phyloP scores from a whole-genome alignment of 2,888 invertebrate species.

The Labia minor region DNA sequence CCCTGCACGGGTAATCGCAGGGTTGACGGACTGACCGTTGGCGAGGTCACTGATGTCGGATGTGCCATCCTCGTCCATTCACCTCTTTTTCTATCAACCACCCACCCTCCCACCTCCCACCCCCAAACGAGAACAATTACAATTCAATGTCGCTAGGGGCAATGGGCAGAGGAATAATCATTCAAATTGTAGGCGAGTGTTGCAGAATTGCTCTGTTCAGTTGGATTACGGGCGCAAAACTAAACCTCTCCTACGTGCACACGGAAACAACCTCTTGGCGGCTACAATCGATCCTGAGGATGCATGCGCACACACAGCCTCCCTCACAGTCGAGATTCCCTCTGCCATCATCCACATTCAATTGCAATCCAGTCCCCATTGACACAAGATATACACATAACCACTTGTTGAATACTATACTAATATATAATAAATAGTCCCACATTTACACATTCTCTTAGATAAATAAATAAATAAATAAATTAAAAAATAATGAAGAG shows the following conservation, averaged over 20 bases:
- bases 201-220: not conserved
- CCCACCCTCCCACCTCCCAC: conserved; percentile 19
- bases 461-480: no score
- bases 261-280: not conserved
- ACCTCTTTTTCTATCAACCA: conserved; percentile 21
- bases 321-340: not conserved
- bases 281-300: conserved; percentile 5
- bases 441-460: no score
- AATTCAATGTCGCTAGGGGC: no score
- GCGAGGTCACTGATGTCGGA: conserved; percentile 19
- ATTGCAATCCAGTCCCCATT: not conserved
- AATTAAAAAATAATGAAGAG: no score
- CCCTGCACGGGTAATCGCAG: conserved; percentile 13
- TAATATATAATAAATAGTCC: no score
- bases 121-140: not conserved
- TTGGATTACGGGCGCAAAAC: conserved; percentile 15
- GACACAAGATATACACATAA: not conserved
- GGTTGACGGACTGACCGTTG: conserved; percentile 21
- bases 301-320: conserved; percentile 8
- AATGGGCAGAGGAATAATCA: no score
- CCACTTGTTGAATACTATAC: conserved; percentile 2
- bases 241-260: not conserved
- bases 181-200: no score
- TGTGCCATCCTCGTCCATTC: conserved; percentile 16
- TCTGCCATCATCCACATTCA: not conserved